Base-by-base conservation (phyloP, 2,888 invertebrate genomes). In the Ommatoiulus sabulosus region DNA sequence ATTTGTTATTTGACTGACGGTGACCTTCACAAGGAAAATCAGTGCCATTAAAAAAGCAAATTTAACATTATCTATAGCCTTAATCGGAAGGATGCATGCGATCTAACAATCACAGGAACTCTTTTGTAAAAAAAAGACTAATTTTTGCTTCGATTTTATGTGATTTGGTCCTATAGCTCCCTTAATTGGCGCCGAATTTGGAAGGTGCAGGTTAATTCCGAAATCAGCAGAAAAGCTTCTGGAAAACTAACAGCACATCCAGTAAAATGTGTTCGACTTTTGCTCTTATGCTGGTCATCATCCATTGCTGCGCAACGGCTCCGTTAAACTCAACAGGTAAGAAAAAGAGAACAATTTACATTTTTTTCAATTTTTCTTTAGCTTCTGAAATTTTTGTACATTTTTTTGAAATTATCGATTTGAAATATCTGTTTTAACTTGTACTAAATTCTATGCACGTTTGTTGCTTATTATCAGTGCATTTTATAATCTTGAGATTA, bases 61-160 rank as follows among this genome's bases (percentile, higher is more conserved):
- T 80, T 80, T 80, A 80, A 8, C 35, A 24, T 24, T 80, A 24
- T 43, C 80, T 24, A 35, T 24, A 80, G 35, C 35, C 80, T 80
- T 80, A 80, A 80, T 80, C 80, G 80, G 80, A 43, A 80, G 80
- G 80, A 80, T 80, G 80, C 80, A 80, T 43, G 43, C 10, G 35
- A 35, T 15, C 35, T 24, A 80, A 80, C 80, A 80, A 80, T 80
- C 80, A 80, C 80, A 80, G 80, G 80, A 80, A 80, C 35, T 80
- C 80, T 43, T 35, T 80, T 80, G 80, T 80, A 15, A 80, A 80
- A 35, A 46, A 10, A 46, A 57, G 0, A 0, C 35, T 15, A 35
- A 80, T 35, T 80, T 80, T 24, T 12, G 80, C 35, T 43, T 80
- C 80, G 80, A 80, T 80, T 80, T 80, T 43, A 80, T 35, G 80